A percentile compares a stretch with the other conserved stretches of the same genome.
phyloP scores from a whole-genome alignment of 2,888 invertebrate species.

The Atrina japonica region DNA sequence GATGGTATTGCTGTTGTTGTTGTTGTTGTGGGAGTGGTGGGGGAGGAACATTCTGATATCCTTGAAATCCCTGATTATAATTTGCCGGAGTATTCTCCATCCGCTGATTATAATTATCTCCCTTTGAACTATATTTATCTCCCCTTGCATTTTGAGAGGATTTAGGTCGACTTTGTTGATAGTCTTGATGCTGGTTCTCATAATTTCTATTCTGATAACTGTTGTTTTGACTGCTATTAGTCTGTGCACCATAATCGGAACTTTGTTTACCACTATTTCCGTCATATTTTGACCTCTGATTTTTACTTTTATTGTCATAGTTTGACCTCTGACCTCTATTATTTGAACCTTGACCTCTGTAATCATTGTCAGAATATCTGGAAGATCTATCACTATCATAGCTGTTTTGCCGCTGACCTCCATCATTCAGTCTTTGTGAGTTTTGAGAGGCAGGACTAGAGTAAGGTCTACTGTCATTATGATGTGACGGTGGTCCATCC shows the following conservation, averaged over 20 bases:
- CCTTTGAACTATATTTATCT: background rate
- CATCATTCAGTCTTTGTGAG: background rate
- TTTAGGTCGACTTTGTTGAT: slow-evolving; percentile 2
- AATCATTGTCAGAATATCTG: slow-evolving; percentile 13
- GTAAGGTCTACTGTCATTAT: slow-evolving; percentile 24
- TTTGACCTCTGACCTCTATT: slow-evolving; percentile 28
- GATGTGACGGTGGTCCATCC: slow-evolving; percentile 22
- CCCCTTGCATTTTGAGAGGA: slow-evolving; percentile 1
- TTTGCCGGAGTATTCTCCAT: no score
- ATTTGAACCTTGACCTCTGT: slow-evolving; percentile 9
- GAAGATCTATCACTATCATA: slow-evolving; percentile 10
- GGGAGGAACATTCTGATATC: background rate
- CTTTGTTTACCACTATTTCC: slow-evolving; percentile 34
- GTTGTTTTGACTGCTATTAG: slow-evolving; percentile 15
- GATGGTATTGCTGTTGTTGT: background rate
- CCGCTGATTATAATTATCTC: no score
- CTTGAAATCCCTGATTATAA: no score
- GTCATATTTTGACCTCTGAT: slow-evolving; percentile 17
- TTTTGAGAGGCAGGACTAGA: slow-evolving; percentile 19
- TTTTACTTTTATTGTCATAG: slow-evolving; percentile 34
- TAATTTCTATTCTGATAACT: slow-evolving; percentile 19
- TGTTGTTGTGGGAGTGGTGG: slow-evolving; percentile 5
- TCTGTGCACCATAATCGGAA: slow-evolving; percentile 28
- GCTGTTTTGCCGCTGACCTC: slow-evolving; percentile 3
- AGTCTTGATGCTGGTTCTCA: slow-evolving; percentile 22